These are phyloP conservation scores for Apostichopus leukothele DNA, from an alignment of 53 echinoderm and acorn worm species.

Conservation along the genomic window DNA sequence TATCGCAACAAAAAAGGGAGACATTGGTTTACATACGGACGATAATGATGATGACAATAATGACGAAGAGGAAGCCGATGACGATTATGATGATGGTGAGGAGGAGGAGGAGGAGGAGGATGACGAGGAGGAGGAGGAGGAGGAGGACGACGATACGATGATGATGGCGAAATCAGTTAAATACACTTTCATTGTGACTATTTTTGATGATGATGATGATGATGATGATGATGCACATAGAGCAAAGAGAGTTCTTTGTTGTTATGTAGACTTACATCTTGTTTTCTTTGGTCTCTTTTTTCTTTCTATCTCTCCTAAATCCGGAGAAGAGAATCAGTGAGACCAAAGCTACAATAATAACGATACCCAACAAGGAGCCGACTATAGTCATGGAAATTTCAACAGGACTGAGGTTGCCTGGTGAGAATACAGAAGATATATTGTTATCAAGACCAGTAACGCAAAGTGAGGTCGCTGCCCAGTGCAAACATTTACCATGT, in stretches of 20 bases:
- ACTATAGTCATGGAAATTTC: constrained; percentile 31
- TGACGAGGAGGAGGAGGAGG: too few relatives aligned
- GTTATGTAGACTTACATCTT: constrained; percentile 20
- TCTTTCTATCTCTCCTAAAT: constrained; percentile 12
- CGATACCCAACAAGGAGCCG: constrained; percentile 11
- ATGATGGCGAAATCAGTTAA: too few relatives aligned
- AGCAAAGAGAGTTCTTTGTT: background rate
- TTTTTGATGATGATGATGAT: background rate
- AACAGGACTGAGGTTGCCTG: constrained; percentile 42
- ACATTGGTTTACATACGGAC: too few relatives aligned
- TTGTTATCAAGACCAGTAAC: too few relatives aligned
- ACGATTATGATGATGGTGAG: too few relatives aligned
- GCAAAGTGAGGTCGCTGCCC: too few relatives aligned
- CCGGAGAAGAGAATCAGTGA: constrained; percentile 25
- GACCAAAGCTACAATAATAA: constrained; percentile 20
- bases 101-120: too few relatives aligned
- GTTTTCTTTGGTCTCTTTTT: background rate
- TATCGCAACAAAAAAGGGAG: background rate
- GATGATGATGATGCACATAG: background rate
- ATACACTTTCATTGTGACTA: too few relatives aligned
- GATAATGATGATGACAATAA: too few relatives aligned
- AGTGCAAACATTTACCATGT: too few relatives aligned
- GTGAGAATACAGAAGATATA: background rate
- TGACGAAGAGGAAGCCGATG: too few relatives aligned
- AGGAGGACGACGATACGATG: too few relatives aligned